Conservation (phyloP, 2,113 vertebrate genomes). For the Scopus umbretta region DNA sequence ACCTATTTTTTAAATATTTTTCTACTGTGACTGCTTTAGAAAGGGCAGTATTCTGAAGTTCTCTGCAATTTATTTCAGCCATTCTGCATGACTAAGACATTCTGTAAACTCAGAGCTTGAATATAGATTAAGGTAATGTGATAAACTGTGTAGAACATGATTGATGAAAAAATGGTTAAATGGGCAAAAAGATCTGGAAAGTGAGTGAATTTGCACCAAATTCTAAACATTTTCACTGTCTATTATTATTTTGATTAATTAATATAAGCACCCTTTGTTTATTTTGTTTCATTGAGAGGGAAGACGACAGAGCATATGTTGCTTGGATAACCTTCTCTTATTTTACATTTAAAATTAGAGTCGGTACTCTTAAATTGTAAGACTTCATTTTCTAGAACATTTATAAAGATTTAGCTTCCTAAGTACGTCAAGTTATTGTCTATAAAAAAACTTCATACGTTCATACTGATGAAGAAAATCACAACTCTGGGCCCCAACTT, state of each 20-base stretch:
- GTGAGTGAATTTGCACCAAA: neutral
- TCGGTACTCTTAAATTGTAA: neutral
- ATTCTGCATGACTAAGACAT: neutral
- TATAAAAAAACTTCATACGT: neutral
- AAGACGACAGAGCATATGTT: neutral
- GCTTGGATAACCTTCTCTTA: neutral
- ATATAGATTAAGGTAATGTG: neutral
- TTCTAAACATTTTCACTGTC: neutral
- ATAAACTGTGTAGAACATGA: neutral
- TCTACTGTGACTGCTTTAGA: neutral
- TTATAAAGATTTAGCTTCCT: neutral
- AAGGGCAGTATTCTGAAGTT: neutral
- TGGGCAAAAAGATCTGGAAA: neutral
- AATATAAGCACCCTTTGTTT: neutral
- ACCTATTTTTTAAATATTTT: neutral
- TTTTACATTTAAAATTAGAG: neutral
- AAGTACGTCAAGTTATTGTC: neutral
- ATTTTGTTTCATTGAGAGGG: neutral
- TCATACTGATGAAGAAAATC: neutral
- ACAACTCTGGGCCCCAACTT: neutral
- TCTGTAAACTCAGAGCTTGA: neutral
- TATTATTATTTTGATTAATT: neutral
- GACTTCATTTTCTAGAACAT: neutral
- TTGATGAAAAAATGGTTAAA: constrained; percentile 17
- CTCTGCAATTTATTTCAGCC: neutral